Evolutionary conservation across 2,113 vertebrate species (phyloP).

Genomic region (Hystrix brachyura): DNA sequence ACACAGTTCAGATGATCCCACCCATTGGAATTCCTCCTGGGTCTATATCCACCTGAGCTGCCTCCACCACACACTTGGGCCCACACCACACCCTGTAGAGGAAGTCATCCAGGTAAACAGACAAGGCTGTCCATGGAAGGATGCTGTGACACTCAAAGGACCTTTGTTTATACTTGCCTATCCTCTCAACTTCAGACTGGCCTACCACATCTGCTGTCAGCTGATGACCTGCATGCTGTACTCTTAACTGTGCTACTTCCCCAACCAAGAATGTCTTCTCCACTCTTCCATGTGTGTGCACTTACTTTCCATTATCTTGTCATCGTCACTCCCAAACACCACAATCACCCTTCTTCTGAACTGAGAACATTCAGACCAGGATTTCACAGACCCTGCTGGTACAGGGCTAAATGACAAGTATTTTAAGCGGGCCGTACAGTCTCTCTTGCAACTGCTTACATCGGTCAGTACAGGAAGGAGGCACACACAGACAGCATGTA

Average conservation of each 20-base stretch:
- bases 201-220: background rate
- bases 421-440: background rate
- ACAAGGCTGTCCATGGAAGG: background rate
- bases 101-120: background rate
- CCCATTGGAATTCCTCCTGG: background rate
- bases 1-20: background rate
- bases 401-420: background rate
- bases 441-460: background rate
- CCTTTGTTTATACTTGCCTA: background rate
- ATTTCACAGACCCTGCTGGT: background rate
- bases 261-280: background rate
- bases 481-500: background rate
- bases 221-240: background rate
- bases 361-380: background rate
- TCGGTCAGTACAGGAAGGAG: background rate
- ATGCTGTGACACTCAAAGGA: background rate
- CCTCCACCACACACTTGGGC: background rate
- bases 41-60: background rate
- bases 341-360: background rate
- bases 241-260: background rate
- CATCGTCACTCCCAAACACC: background rate
- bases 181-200: background rate
- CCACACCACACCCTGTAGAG: background rate
- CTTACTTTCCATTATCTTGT: background rate
- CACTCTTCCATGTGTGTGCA: background rate